Evolutionary conservation across 2,113 vertebrate species (phyloP).

Genomic region (Lasiurus cinereus): DNA sequence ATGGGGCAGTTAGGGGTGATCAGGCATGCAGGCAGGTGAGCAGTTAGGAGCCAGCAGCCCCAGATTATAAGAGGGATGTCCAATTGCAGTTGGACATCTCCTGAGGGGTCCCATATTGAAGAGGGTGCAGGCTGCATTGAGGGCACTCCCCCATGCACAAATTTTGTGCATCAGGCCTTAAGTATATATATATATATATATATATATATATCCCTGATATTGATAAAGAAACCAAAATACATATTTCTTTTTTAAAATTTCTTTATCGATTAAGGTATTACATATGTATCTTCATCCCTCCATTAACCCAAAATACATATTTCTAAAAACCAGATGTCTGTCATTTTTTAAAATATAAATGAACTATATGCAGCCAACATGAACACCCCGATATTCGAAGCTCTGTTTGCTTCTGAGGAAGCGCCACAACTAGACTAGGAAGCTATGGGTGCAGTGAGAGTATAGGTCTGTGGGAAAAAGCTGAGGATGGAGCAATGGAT

Average conservation of each 20-base stretch:
- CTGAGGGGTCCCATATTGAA: too few relatives aligned
- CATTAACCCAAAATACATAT: conserved; percentile 69
- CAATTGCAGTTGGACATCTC: too few relatives aligned
- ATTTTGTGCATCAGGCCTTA: too few relatives aligned
- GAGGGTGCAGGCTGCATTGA: too few relatives aligned
- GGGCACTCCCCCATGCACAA: too few relatives aligned
- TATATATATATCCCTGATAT: conserved; percentile 78
- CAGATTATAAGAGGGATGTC: too few relatives aligned
- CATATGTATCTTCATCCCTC: too few relatives aligned
- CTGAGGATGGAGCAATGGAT: conserved; percentile 34
- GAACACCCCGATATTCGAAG: conserved; percentile 83
- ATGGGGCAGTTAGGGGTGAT: too few relatives aligned
- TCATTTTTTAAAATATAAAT: conserved; percentile 92
- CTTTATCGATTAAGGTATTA: too few relatives aligned
- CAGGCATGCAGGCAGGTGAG: too few relatives aligned
- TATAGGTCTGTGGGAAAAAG: not conserved
- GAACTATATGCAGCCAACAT: conserved; percentile 90
- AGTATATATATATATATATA: too few relatives aligned
- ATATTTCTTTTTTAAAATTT: conserved; percentile 90
- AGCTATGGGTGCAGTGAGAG: conserved; percentile 82
- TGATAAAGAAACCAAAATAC: conserved; percentile 78
- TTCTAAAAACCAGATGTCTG: conserved; percentile 85
- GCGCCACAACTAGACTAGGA: conserved; percentile 28
- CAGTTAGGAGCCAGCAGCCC: too few relatives aligned
- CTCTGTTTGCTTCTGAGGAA: conserved; percentile 48